Percentiles rank a stretch among this genome's conserved stretches.
phyloP scores from a whole-genome alignment of 2,113 vertebrate genomes.

The Apus apus region DNA sequence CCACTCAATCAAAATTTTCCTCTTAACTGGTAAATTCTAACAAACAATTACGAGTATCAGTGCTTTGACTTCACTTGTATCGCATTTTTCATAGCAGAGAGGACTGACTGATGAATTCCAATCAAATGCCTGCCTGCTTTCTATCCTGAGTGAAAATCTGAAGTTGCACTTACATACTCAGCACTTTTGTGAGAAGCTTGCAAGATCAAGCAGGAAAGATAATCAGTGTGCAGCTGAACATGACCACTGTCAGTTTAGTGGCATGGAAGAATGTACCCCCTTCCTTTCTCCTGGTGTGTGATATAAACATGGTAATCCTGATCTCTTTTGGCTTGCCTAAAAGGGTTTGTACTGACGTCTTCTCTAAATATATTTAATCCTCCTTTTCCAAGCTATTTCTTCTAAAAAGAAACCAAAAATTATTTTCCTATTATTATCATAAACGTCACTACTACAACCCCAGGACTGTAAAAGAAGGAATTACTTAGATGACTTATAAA shows the following conservation, averaged over 20 bases:
- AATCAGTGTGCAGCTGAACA: neutral
- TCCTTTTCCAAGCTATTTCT: neutral
- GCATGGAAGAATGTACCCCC: neutral
- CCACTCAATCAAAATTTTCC: slow-evolving; percentile 16
- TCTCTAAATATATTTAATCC: neutral
- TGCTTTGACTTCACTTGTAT: neutral
- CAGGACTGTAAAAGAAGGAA: neutral
- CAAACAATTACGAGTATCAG: neutral
- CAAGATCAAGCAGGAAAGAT: neutral
- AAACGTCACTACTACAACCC: neutral
- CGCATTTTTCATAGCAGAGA: slow-evolving; percentile 19
- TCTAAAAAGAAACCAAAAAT: neutral
- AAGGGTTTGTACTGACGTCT: neutral
- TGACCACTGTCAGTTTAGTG: neutral
- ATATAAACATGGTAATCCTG: neutral
- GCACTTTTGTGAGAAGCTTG: neutral
- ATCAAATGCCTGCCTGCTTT: neutral
- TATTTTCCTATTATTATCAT: neutral
- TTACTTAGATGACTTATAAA: neutral
- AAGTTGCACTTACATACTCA: slow-evolving; percentile 21
- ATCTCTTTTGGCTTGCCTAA: neutral
- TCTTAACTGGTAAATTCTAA: slow-evolving; percentile 2
- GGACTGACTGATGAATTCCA: neutral
- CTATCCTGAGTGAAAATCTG: neutral
- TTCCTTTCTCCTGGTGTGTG: neutral